These are phyloP conservation scores for Pipa parva DNA, from an alignment of 2,113 vertebrate species.

Conservation along the genomic window DNA sequence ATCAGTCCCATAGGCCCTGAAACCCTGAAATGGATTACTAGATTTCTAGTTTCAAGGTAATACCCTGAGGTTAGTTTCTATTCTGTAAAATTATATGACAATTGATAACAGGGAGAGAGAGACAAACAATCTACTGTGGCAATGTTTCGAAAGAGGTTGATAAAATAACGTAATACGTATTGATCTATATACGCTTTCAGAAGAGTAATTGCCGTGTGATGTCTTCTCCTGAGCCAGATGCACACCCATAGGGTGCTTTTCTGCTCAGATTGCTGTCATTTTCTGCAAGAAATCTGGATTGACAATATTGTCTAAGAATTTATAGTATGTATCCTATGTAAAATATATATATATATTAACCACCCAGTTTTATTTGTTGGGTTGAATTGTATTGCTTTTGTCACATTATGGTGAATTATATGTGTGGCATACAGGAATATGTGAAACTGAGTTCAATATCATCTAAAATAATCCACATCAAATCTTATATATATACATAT, in stretches of 20 bases:
- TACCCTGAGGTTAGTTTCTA: conserved; percentile 15
- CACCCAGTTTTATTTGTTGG: conserved; percentile 10
- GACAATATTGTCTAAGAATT: conserved; percentile 14
- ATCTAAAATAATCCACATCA: conserved; percentile 7
- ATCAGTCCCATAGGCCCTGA: conserved; percentile 10
- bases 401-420: conserved; percentile 35
- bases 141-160: conserved; percentile 18
- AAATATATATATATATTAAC: conserved; percentile 33
- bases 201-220: conserved; percentile 18
- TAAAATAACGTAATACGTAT: conserved; percentile 30
- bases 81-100: conserved; percentile 25
- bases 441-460: conserved; percentile 8
- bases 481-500: conserved; percentile 19
- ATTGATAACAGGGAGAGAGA: conserved; percentile 18
- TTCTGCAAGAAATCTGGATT: conserved; percentile 16
- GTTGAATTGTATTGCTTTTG: conserved; percentile 17
- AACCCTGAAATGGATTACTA: conserved; percentile 21
- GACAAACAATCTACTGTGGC: conserved; percentile 24
- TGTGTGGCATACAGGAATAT: conserved; percentile 14
- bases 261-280: conserved; percentile 22
- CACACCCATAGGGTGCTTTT: conserved; percentile 24
- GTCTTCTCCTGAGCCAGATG: conserved; percentile 2
- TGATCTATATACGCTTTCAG: conserved; percentile 30
- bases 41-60: conserved; percentile 18
- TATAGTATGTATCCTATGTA: conserved; percentile 29